Evolutionary conservation across 1,140 invertebrate genomes (phyloP), one percentile per base, ranked within the genome.

Genomic region (Caenorhabditis latens): DNA sequence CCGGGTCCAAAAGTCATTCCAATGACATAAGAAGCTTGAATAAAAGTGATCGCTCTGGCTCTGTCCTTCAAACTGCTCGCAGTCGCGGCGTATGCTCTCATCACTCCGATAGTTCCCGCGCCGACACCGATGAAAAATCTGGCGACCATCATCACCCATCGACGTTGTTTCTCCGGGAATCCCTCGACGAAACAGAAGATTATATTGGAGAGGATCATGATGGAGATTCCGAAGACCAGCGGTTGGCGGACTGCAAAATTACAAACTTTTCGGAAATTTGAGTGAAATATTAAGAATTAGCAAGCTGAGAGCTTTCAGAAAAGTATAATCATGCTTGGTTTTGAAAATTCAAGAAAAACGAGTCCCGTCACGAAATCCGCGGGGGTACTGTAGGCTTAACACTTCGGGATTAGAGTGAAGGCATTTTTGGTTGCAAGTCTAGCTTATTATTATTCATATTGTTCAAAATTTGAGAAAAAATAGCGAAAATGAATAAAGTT

Each of bases 11-110:
- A 48, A 16, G 85, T 86, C 71, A 86, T 83, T 61, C 85, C 85
- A 63, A 86, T 67, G 21, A 86, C 85, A 55, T 83, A 86, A 43
- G 67, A 61, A 53, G 85, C 85, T 21, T 82, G 79, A 48, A 86
- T 61, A 43, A 86, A 86, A 40, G 85, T 86, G 58, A 86, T 83
- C 3, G 85, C 85, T 19, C 85, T 42, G 21, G 85, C 85, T 6
- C 85, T 55, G 32, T 86, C 85, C 19, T 83, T 82, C 21, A 86
- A 42, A 83, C 50, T 82, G 46, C 50, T 58, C 9, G 85, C 84
- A n/a, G 85, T 86, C 11, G 85, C 63, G 6, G 75, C 85, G 53
- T 86, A 86, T 8, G 85, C 85, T 75, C 85, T 86, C 85, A 86
- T 86, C 7, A 86, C 85, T 48, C 85, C 85, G 24, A 86, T 21